Evolutionary conservation across 2,888 invertebrate species (phyloP).

Genomic region (Saturnia japonica): DNA sequence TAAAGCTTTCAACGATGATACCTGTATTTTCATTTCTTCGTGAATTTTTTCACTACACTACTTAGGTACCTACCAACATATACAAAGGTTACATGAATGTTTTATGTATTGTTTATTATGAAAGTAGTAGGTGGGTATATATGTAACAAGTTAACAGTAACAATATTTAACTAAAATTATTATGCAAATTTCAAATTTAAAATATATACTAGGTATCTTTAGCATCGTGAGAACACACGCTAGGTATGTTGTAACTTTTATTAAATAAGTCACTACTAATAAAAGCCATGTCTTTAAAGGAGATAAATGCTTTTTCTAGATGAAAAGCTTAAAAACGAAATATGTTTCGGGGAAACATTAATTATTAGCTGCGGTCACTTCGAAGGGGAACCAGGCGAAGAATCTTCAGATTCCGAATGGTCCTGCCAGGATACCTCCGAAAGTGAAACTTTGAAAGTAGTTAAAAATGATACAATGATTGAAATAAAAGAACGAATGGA

Average conservation of each 20-base stretch:
- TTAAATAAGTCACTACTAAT: background rate
- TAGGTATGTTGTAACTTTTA: too few species aligned
- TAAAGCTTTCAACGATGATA: too few species aligned
- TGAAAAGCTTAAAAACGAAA: constrained; percentile 66
- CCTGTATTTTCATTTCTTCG: too few species aligned
- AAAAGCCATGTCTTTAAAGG: background rate
- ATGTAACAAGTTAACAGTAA: too few species aligned
- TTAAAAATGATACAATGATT: constrained; percentile 38
- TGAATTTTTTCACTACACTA: too few species aligned
- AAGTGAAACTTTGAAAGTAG: constrained; percentile 43
- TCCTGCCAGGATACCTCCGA: constrained; percentile 55
- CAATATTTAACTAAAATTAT: too few species aligned
- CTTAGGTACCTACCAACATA: too few species aligned
- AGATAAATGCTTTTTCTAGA: constrained; percentile 56
- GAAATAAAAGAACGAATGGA: constrained; percentile 46
- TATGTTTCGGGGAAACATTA: constrained; percentile 81
- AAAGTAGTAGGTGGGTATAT: background rate
- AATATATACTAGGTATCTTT: too few species aligned
- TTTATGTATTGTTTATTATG: too few species aligned
- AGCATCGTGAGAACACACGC: too few species aligned
- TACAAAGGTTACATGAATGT: background rate
- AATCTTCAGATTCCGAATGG: constrained; percentile 69
- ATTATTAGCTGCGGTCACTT: constrained; percentile 77
- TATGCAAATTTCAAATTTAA: too few species aligned
- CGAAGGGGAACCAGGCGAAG: constrained; percentile 55